Evolutionary conservation across 2,888 invertebrate genomes (phyloP), one percentile per base, ranked within the genome.

Genomic region (Ochropleura plecta): DNA sequence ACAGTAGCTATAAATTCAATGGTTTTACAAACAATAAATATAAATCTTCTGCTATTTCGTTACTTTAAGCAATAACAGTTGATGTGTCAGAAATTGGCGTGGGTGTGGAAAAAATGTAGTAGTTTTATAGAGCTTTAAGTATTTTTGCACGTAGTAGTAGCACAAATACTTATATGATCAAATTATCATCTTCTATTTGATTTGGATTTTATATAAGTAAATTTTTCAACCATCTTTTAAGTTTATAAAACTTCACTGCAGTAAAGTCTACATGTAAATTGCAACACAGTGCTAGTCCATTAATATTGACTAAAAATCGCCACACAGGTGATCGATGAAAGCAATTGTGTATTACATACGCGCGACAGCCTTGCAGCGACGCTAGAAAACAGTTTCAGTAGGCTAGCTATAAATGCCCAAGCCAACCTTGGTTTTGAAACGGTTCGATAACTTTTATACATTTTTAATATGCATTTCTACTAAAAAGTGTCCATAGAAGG

Each of bases 31-130:
- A 85, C 76, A 77, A 79, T 83, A 73, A 77, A 77, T 68, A 83
- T 88, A 88, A 88, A 88, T 86, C 82, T 73, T 87, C 74, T 63
- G 67, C 51, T 63, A 65, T 80, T 71, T 79, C 73, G 76, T 85
- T 84, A 68, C 76, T 82, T 81, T 88, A 82, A 66, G 86, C 79
- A 84, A 81, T 84, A 84, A 83, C 67, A 63, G 57, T 65, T 14
- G 66, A 73, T 76, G 66, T 76, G 73, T 81, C 76, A 64, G 75
- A 73, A 71, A 30, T 67, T 72, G 6, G 66, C 40, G 73, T 83
- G 70, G 79, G 79, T 64, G 70, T 74, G 63, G 51, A 79, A 78
- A 59, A 71, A 53, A n/a, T 67, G 42, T 70, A 63, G 20, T 55
- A 42, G 5, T 66, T 70, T 73, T 69, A 65, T 42, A 67, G 55